Evolutionary conservation across 2,113 vertebrate genomes (phyloP).

Genomic region (Alligator mississippiensis): DNA sequence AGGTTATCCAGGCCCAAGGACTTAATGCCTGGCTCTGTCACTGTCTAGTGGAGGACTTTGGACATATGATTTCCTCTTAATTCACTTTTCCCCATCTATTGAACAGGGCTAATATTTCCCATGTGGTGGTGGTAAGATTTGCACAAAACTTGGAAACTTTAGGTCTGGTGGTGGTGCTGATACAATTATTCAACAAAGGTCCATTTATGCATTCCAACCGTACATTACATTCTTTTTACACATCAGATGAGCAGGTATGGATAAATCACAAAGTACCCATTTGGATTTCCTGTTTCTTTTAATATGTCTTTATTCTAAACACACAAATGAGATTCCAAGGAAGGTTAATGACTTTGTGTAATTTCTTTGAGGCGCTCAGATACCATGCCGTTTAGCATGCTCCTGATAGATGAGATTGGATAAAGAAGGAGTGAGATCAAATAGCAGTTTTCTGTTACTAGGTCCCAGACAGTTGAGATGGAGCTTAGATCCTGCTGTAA

Average conservation of each 20-base stretch:
- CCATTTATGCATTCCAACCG: constrained; percentile 34
- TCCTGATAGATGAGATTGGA: constrained; percentile 73
- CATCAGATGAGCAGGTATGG: neutral
- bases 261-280: constrained; percentile 2
- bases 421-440: constrained; percentile 68
- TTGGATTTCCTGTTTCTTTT: constrained; percentile 11
- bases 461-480: constrained; percentile 69
- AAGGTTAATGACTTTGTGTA: constrained; percentile 60
- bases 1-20: constrained; percentile 41
- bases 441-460: constrained; percentile 72
- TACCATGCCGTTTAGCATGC: neutral
- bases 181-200: neutral
- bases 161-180: too few relatives aligned
- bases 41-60: constrained; percentile 39
- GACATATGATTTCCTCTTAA: constrained; percentile 60
- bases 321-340: constrained; percentile 36
- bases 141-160: constrained; percentile 23
- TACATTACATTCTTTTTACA: neutral
- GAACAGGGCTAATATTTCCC: constrained; percentile 43
- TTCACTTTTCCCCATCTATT: constrained; percentile 64
- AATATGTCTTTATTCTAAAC: constrained; percentile 47
- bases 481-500: constrained; percentile 58
- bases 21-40: constrained; percentile 37
- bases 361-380: constrained; percentile 67
- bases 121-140: constrained; percentile 57